Evolutionary conservation across 1,140 invertebrate species (phyloP).

Genomic region (Orius insidiosus): DNA sequence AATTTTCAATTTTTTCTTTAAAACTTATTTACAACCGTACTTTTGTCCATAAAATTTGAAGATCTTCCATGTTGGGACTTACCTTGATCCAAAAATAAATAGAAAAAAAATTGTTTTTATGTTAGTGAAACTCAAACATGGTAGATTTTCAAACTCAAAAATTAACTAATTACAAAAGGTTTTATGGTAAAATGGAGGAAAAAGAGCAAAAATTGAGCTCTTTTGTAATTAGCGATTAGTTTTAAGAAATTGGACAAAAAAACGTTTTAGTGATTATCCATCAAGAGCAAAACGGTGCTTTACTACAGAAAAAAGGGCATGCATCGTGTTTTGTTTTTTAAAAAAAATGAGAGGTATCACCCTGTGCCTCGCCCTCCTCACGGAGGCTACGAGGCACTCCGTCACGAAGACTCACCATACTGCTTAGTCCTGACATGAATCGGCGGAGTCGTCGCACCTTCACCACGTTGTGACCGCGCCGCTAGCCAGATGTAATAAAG

Average conservation of each 20-base stretch:
- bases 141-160: too few species aligned
- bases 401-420: constrained; percentile 67
- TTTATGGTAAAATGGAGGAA: background rate
- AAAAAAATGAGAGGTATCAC: constrained; percentile 1
- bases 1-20: too few species aligned
- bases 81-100: background rate
- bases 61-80: background rate
- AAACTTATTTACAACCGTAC: background rate
- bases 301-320: background rate
- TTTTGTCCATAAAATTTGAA: background rate
- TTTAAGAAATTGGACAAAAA: too few species aligned
- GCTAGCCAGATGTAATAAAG: constrained; percentile 92
- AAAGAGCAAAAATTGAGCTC: background rate
- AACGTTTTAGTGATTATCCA: background rate
- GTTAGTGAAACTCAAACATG: too few species aligned
- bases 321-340: background rate
- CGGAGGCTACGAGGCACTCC: constrained; percentile 11
- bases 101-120: too few species aligned
- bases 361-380: too few species aligned
- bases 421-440: constrained; percentile 86
- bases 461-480: constrained; percentile 74
- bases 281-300: background rate
- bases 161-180: too few species aligned
- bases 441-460: constrained; percentile 86
- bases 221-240: too few species aligned